Evolutionary conservation across 2,888 invertebrate genomes (phyloP).

Genomic region (Caenorhabditis panamensis): DNA sequence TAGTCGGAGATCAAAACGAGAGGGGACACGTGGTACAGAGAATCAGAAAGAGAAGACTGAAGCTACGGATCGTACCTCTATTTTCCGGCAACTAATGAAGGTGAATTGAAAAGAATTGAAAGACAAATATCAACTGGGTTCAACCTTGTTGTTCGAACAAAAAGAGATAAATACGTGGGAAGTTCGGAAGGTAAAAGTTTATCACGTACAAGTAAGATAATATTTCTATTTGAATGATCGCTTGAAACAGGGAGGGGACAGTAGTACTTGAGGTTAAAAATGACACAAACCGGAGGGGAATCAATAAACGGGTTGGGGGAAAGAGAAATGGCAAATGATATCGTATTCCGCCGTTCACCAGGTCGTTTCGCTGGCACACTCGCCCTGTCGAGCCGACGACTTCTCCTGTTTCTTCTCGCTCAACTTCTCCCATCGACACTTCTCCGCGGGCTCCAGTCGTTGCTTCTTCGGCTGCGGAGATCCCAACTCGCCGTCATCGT

Average conservation of each 20-base stretch:
- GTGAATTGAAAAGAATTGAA: no score
- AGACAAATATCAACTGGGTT: no score
- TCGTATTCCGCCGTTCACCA: background rate
- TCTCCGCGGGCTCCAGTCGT: background rate
- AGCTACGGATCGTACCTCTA: no score
- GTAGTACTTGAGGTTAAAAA: slow-evolving; percentile 1
- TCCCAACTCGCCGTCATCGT: background rate
- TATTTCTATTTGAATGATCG: background rate
- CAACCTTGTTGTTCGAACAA: no score
- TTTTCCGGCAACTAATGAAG: no score
- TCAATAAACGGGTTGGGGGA: background rate
- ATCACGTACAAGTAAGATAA: background rate
- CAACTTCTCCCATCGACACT: background rate
- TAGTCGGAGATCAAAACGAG: slow-evolving; percentile 9
- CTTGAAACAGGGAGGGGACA: background rate
- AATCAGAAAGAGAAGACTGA: background rate
- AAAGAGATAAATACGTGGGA: no score
- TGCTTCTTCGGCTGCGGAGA: background rate
- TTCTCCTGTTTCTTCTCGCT: background rate
- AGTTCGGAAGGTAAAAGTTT: background rate
- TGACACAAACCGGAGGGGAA: background rate
- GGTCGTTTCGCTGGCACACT: background rate
- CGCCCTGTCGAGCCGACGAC: background rate
- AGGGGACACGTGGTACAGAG: background rate
- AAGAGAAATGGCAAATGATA: no score